These are phyloP conservation scores for Eurypyga helias DNA, from an alignment of 2,113 vertebrate species.

Conservation along the genomic window DNA sequence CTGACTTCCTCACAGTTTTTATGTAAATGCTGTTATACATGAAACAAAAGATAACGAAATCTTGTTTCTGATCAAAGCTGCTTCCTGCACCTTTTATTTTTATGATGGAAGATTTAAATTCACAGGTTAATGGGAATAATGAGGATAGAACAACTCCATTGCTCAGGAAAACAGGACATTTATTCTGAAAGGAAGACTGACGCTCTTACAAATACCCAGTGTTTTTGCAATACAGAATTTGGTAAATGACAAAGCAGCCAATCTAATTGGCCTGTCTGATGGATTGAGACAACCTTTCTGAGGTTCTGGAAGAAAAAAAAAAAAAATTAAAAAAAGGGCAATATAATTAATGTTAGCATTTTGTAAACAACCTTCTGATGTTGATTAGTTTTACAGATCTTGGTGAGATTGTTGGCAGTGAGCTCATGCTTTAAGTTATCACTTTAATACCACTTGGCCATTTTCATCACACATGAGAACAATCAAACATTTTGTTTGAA, in stretches of 20 bases:
- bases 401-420: not conserved
- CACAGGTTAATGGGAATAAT: not conserved
- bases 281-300: not conserved
- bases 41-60: not conserved
- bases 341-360: not conserved
- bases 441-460: not conserved
- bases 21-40: not conserved
- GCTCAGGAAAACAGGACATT: not conserved
- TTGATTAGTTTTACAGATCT: not conserved
- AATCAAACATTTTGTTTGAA: not conserved
- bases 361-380: not conserved
- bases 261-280: not conserved
- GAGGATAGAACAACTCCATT: not conserved
- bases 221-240: not conserved
- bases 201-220: not conserved
- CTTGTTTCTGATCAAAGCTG: not conserved
- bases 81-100: not conserved
- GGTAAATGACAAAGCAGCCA: not conserved
- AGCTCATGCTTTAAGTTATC: not conserved
- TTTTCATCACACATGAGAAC: not conserved
- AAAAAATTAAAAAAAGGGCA: not conserved
- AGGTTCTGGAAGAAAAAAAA: not conserved
- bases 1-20: not conserved
- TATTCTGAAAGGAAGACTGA: not conserved
- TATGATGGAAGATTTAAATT: not conserved